phyloP scores from a whole-genome alignment of 2,113 vertebrate species.

The Spea bombifrons region DNA sequence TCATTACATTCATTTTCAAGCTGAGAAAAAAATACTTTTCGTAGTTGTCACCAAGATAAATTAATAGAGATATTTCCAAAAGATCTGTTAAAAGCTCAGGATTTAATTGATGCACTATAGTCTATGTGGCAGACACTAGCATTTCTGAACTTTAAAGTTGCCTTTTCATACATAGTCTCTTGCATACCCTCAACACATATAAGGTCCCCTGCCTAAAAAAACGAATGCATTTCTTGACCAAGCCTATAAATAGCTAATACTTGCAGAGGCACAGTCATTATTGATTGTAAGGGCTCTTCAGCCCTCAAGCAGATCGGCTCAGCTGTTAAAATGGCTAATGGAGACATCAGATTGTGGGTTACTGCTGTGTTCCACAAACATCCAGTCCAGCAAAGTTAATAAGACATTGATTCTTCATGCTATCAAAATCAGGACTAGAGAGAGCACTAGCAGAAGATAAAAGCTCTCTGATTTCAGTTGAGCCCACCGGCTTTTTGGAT shows the following conservation, averaged over 20 bases:
- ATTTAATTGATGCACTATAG: background rate
- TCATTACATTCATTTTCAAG: too few relatives aligned
- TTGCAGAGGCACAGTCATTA: constrained; percentile 8
- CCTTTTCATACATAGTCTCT: background rate
- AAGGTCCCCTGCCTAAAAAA: background rate
- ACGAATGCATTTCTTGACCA: background rate
- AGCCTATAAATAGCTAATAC: background rate
- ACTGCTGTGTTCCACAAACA: constrained; percentile 10
- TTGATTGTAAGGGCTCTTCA: constrained; percentile 23
- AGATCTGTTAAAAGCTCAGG: background rate
- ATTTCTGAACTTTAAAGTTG: background rate
- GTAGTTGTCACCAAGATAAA: too few relatives aligned
- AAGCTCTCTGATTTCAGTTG: background rate
- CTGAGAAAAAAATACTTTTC: too few relatives aligned
- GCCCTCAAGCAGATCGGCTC: constrained; percentile 11
- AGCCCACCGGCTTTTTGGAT: background rate
- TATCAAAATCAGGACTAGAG: background rate
- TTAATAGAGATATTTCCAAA: too few relatives aligned
- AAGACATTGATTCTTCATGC: constrained; percentile 15
- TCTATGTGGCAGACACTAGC: background rate
- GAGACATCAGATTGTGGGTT: background rate
- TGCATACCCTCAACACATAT: background rate
- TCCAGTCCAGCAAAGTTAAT: constrained; percentile 5
- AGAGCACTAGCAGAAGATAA: background rate
- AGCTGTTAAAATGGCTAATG: constrained; percentile 8